Conservation (phyloP, 2,888 invertebrate species). For the Rhabditoides inermis region DNA sequence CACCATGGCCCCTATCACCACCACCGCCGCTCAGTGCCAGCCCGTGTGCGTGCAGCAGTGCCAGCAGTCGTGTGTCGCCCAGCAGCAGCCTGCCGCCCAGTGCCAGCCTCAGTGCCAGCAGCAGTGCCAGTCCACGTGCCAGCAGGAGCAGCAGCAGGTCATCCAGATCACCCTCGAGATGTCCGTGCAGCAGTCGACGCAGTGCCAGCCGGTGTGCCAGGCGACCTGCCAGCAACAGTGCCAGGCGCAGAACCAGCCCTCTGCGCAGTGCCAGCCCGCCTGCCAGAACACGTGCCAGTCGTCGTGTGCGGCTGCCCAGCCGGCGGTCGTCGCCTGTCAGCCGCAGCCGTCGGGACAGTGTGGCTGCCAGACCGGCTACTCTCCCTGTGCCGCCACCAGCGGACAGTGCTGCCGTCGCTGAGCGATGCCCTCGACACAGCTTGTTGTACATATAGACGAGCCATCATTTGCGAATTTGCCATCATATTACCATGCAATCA, state of each 20-base stretch:
- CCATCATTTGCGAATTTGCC: too few relatives aligned
- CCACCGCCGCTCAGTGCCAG: too few relatives aligned
- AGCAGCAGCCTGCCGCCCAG: conserved; percentile 2
- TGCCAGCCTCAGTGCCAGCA: conserved; percentile 3
- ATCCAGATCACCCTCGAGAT: too few relatives aligned
- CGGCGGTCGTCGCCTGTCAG: conserved; percentile 21
- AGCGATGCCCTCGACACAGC: too few relatives aligned
- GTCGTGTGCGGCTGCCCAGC: conserved; percentile 15
- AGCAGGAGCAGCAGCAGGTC: too few relatives aligned
- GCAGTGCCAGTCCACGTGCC: conserved; percentile 23
- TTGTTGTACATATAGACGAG: too few relatives aligned
- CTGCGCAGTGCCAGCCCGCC: conserved; percentile 21
- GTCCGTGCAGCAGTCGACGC: conserved; percentile 12
- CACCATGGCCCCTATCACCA: too few relatives aligned
- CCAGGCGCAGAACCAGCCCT: conserved; percentile 12
- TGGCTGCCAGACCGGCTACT: conserved; percentile 22
- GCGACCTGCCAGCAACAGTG: background rate
- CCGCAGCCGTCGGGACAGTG: conserved; percentile 9
- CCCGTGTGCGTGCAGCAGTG: too few relatives aligned
- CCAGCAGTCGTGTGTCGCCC: conserved; percentile 13
- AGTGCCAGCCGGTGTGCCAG: conserved; percentile 14
- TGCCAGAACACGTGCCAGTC: conserved; percentile 23
- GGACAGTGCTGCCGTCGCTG: conserved; percentile 32
- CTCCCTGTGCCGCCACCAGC: conserved; percentile 18
- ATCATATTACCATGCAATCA: too few relatives aligned